These are phyloP conservation scores for Cherax destructor DNA, from an alignment of 1,140 invertebrate genomes.

Conservation along the genomic window DNA sequence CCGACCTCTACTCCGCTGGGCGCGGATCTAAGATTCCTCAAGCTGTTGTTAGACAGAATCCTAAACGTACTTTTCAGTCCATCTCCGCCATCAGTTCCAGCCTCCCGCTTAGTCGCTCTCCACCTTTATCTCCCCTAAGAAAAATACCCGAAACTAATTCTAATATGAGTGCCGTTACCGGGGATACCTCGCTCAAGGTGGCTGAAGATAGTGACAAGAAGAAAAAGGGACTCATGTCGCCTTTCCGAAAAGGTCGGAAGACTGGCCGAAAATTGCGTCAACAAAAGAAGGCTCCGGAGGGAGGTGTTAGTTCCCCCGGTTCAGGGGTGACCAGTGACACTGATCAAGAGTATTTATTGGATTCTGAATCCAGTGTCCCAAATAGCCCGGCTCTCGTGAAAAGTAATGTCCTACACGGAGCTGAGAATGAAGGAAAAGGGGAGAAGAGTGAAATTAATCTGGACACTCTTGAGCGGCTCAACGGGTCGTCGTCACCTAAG, in stretches of 20 bases:
- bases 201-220: constrained; percentile 47
- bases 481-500: constrained; percentile 25
- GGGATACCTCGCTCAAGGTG: constrained; percentile 11
- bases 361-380: constrained; percentile 47
- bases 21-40: neutral
- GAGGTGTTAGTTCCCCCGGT: neutral
- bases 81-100: neutral
- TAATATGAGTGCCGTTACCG: constrained; percentile 37
- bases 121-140: neutral
- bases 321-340: constrained; percentile 32
- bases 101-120: neutral
- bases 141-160: neutral
- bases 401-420: neutral
- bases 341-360: constrained; percentile 9
- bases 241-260: constrained; percentile 60
- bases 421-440: neutral
- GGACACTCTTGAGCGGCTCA: constrained; percentile 52
- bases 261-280: constrained; percentile 49
- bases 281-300: constrained; percentile 43
- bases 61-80: neutral
- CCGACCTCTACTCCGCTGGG: constrained; percentile 30
- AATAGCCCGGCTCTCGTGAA: constrained; percentile 46
- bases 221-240: constrained; percentile 61
- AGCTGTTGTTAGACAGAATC: neutral
- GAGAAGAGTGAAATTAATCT: constrained; percentile 5